Evolutionary conservation across 2,113 vertebrate genomes (phyloP).

Genomic region (Sminthopsis crassicaudata): DNA sequence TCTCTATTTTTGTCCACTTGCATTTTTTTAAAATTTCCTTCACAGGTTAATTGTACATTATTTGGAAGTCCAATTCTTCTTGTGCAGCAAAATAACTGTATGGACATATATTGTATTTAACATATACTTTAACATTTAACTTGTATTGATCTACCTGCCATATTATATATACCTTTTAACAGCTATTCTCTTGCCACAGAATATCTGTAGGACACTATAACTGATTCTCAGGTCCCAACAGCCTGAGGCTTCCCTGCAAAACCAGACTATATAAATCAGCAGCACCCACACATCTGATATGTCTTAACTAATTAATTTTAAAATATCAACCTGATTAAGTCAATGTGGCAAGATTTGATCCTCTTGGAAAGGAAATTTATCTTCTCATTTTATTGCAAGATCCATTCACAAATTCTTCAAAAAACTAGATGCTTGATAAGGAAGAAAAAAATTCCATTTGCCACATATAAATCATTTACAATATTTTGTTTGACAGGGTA

Average conservation of each 20-base stretch:
- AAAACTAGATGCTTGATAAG: slow-evolving; percentile 33
- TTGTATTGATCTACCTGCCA: no score
- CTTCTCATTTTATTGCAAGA: slow-evolving; percentile 43
- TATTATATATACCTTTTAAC: background rate
- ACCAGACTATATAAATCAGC: slow-evolving; percentile 5
- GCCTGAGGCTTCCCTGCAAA: slow-evolving; percentile 29
- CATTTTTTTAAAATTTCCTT: no score
- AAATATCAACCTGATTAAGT: slow-evolving; percentile 48
- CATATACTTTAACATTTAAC: no score
- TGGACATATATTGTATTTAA: no score
- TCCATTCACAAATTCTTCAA: slow-evolving; percentile 37
- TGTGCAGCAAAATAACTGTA: no score
- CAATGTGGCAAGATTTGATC: slow-evolving; percentile 21
- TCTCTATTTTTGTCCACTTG: no score
- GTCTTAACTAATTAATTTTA: slow-evolving; percentile 43
- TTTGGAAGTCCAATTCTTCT: no score
- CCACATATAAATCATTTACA: slow-evolving; percentile 29
- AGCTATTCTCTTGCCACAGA: background rate
- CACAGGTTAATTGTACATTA: no score
- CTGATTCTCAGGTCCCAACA: slow-evolving; percentile 28
- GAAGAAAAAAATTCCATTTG: slow-evolving; percentile 16
- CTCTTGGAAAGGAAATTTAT: slow-evolving; percentile 46
- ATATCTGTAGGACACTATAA: background rate
- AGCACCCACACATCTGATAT: slow-evolving; percentile 35
- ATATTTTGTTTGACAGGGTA: slow-evolving; percentile 25